phyloP scores from a whole-genome alignment of 2,888 invertebrate genomes.

The Drosophila mayaguana region DNA sequence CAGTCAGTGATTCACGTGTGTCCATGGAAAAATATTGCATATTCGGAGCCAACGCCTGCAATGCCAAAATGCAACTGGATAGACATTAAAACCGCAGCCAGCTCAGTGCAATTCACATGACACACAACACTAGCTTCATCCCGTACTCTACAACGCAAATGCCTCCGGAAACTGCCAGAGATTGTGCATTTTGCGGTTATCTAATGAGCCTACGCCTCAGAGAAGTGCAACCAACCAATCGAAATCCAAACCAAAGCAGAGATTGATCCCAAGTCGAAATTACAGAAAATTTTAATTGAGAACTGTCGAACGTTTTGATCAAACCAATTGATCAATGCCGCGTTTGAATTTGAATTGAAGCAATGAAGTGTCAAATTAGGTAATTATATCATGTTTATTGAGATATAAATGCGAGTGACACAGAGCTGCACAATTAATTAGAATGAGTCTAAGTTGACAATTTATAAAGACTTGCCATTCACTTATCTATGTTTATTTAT shows the following conservation, averaged over 20 bases:
- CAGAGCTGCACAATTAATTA: no score
- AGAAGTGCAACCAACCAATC: slow-evolving; percentile 11
- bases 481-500: no score
- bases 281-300: neutral
- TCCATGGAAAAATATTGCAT: slow-evolving; percentile 57
- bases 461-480: no score
- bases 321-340: slow-evolving; percentile 19
- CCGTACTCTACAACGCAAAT: slow-evolving; percentile 10
- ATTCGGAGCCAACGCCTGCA: slow-evolving; percentile 50
- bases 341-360: no score
- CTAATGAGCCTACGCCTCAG: slow-evolving; percentile 53
- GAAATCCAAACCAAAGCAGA: slow-evolving; percentile 4
- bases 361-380: no score
- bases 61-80: slow-evolving; percentile 41
- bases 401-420: no score
- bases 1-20: slow-evolving; percentile 26
- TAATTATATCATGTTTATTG: no score
- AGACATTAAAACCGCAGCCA: slow-evolving; percentile 32
- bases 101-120: slow-evolving; percentile 38
- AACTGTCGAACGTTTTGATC: slow-evolving; percentile 38
- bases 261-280: slow-evolving; percentile 9
- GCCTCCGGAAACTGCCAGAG: slow-evolving; percentile 32
- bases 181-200: slow-evolving; percentile 60
- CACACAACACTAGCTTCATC: neutral
- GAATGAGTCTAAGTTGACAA: no score